Conservation (phyloP, 1,140 invertebrate genomes). For the Dinothrombium tinctorium region DNA sequence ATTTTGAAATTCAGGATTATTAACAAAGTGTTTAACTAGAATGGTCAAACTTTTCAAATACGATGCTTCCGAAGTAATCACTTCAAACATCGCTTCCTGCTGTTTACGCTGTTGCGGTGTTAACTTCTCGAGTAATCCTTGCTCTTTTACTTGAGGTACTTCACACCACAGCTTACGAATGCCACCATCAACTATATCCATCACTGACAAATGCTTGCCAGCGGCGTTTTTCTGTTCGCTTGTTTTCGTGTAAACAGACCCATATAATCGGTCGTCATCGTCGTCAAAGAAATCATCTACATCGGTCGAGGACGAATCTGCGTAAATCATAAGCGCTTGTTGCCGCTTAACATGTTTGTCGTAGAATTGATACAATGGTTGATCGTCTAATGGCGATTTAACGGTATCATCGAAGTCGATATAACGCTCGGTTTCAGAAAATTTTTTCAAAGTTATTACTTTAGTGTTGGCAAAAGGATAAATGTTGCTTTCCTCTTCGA, state of each 20-base stretch:
- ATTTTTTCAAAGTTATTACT: not conserved
- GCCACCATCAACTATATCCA: slow-evolving; percentile 36
- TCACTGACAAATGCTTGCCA: slow-evolving; percentile 25
- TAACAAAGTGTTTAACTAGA: slow-evolving; percentile 60
- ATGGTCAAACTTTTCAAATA: slow-evolving; percentile 81
- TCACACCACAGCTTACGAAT: slow-evolving; percentile 76
- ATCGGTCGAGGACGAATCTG: slow-evolving; percentile 15
- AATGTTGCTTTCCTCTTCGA: not conserved
- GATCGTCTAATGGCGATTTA: slow-evolving; percentile 30
- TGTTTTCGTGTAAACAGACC: slow-evolving; percentile 5
- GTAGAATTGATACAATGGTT: slow-evolving; percentile 76
- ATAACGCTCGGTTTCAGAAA: not conserved
- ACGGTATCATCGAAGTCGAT: not conserved
- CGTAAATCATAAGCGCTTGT: slow-evolving; percentile 13
- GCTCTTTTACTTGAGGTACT: slow-evolving; percentile 35
- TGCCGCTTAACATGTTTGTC: slow-evolving; percentile 46
- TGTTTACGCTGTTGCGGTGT: slow-evolving; percentile 43
- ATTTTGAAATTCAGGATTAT: slow-evolving; percentile 43
- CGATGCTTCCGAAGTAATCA: slow-evolving; percentile 85
- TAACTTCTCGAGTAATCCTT: slow-evolving; percentile 33
- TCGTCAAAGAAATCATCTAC: slow-evolving; percentile 7
- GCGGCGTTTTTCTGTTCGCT: slow-evolving; percentile 2
- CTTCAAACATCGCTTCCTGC: slow-evolving; percentile 82
- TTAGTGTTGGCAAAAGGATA: too few species aligned
- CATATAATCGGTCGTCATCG: slow-evolving; percentile 17